Evolutionary conservation across 2,113 vertebrate species (phyloP), one percentile per base, ranked within the genome.

Genomic region (Salvelinus sp.): DNA sequence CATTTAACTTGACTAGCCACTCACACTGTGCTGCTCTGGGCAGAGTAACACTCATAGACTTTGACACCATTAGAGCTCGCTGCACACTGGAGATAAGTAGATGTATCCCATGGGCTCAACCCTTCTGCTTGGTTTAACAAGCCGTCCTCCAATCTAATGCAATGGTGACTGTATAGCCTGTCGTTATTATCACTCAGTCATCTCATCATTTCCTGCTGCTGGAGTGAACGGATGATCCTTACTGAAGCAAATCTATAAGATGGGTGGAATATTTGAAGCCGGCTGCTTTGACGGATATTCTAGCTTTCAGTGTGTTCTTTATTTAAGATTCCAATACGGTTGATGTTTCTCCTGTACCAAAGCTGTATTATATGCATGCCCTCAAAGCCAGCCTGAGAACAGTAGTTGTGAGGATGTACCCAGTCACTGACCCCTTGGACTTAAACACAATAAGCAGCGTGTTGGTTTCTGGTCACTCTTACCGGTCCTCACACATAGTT

Each of bases 11-110:
- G 80, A 74, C 64, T 12, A 27, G 27, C 10, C 70, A 62, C 20
- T 62, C 58, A n/a, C 71, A 77, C 77, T 79, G 54, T 66, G 47
- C 79, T 10, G 79, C 78, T 75, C 64, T 28, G 73, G 68, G 75
- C 58, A 22, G 63, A 63, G 71, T 81, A 76, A 88, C 77, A 68
- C 84, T 89, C 80, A 86, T 69, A 64, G 81, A 77, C 67, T 67
- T 69, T 88, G 85, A 87, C 80, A 50, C 54, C 57, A 68, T 69
- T 83, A 76, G 82, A 25, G 22, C 50, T 12, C 1, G 23, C 14
- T 25, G 12, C 14, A 30, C 14, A 33, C 7, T 67, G 25, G 28
- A 67, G 25, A 30, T 27, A 67, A 4, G 33, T 85, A 60, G 81
- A 68, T 70, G 71, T 4, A 22, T 85, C 82, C 76, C 72, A 72